Base-by-base conservation (phyloP, 2,888 invertebrate genomes). In the Tenthredo scrophulariae region DNA sequence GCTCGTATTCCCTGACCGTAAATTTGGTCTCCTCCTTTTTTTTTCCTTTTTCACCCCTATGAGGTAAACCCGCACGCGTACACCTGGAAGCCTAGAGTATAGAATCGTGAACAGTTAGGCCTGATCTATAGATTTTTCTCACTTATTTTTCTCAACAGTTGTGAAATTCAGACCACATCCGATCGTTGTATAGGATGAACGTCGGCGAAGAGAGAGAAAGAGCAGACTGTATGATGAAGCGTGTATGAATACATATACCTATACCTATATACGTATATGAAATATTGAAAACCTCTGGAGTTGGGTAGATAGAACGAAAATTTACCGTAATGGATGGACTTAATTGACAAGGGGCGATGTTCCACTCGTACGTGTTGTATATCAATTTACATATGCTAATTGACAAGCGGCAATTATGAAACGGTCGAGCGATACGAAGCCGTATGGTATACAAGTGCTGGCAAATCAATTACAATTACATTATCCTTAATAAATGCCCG, bases 301-400 rank as follows among this genome's bases (percentile, higher is more conserved):
- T 54, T 33, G 18, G 43, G 46, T 75, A 75, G 26, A 46, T 37
- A 10, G 9, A 62, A 62, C 46, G 40, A 80, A 80, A 62, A 80
- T 80, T 62, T 80, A 80, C 58, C 37, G 58, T 80, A 80, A 58
- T 58, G 15, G 40, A 62, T 13, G 50, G 40, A 58, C 58, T 58
- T 80, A 62, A 80, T 80, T 80, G 80, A 80, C 62, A 80, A 18
- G 58, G 40, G 72, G 40, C 72, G 26, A 40, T 80, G 58, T 80
- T 62, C 37, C 58, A 62, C 58, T 62, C 37, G 22, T 62, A 37
- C 37, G 80, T 80, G 80, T 67, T 67, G 70, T 67, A 83, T 83
- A 83, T 83, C 83, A 67, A 83, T 83, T 83, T 67, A 83, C 83
- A 83, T 83, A 83, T 83, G 65, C 83, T 83, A 83, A 83, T 83